These are phyloP conservation scores for Oxycera nigricornis DNA, from an alignment of 2,888 invertebrate genomes.

Conservation along the genomic window DNA sequence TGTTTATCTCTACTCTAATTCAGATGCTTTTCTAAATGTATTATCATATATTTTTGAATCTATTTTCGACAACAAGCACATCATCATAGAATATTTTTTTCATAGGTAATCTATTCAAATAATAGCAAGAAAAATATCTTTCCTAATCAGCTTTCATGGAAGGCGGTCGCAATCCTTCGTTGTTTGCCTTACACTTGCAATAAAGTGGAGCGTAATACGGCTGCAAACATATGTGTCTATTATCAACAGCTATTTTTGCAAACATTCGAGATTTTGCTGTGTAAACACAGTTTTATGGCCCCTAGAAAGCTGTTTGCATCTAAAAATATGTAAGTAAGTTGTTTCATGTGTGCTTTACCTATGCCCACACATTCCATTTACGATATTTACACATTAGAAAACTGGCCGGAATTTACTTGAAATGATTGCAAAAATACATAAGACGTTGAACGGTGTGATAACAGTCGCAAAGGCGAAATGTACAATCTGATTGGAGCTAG, in stretches of 20 bases:
- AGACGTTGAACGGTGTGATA: conserved; percentile 15
- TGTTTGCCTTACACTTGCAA: not conserved
- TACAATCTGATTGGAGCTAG: not conserved
- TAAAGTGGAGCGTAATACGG: not conserved
- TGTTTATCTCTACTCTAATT: too few species aligned
- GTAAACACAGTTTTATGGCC: not conserved
- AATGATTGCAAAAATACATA: conserved; percentile 15
- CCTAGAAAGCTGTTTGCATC: too few species aligned
- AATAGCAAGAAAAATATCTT: not conserved
- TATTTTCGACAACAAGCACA: too few species aligned
- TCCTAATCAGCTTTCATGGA: not conserved
- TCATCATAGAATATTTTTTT: too few species aligned
- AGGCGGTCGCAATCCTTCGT: not conserved
- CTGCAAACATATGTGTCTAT: not conserved
- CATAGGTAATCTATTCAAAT: too few species aligned
- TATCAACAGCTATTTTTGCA: not conserved
- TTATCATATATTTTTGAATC: too few species aligned
- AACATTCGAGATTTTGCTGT: not conserved
- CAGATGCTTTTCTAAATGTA: too few species aligned
- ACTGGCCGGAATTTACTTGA: conserved; percentile 4
- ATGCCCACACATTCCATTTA: too few species aligned
- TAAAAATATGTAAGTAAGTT: too few species aligned
- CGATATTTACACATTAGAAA: too few species aligned
- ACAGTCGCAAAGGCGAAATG: not conserved
- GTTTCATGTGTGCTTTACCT: too few species aligned